Base-by-base conservation (phyloP, 53 echinoderm and acorn worm species). In the Holothuria leucospilota region DNA sequence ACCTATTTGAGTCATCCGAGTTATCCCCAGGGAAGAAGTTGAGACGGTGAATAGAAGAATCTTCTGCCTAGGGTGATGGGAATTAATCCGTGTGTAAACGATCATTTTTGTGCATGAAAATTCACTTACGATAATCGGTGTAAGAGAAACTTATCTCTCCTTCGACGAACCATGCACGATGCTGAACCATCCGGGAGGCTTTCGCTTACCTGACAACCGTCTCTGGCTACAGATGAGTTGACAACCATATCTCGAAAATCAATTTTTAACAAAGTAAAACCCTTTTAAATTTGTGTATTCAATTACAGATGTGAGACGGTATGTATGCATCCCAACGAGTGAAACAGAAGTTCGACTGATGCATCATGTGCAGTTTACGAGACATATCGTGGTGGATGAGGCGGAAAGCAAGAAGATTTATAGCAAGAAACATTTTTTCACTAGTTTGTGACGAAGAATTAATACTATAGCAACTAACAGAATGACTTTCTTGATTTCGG, bases 21-120 rank as follows among this genome's bases (percentile, higher is more conserved):
- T 52, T 74, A 13, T 74, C 74, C 74, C 74, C 51, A 10, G 71
- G 74, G 74, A 74, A 74, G 74, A 74, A 74, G 74, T 51, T 74
- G 74, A 74, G 74, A 74, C 27, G 74, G 46, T 20, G 74, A 74
- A 74, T 51, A 74, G 51, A 74, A 74, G 74, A 74, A 52, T 74
- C 39, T 23, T 51, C 16, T 52, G 74, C 74, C 74, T 74, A 49
- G 39, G 74, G 74, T 74, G 74, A 74, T 74, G 52, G 74, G 74
- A 74, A 74, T 46, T 74, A 74, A 74, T 74, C 74, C 74, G 74
- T 74, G 74, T 74, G 52, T 74, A 74, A 74, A 46, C 74, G 74
- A 34, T 74, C 74, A 74, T 74, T 74, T 74, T 74, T 49, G 74
- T 23, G 74, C 74, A 74, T 74, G 74, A 74, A 74, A 74, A 46